phyloP scores from a whole-genome alignment of 2,113 vertebrate species.

The Vombatus ursinus region DNA sequence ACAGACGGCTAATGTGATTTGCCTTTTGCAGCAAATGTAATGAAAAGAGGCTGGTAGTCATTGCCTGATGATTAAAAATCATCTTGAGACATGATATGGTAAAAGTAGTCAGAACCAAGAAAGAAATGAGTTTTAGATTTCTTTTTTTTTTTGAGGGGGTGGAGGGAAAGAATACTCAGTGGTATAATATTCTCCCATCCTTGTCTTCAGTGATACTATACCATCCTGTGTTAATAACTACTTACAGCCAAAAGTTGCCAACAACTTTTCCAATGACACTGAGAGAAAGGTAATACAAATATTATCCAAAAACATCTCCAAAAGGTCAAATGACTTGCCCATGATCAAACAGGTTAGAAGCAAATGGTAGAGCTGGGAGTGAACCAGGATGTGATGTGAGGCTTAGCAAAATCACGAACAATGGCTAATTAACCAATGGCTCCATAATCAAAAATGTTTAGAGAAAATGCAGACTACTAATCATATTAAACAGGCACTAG shows the following conservation, averaged over 20 bases:
- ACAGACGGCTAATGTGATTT: background rate
- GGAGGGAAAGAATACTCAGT: background rate
- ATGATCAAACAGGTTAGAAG: background rate
- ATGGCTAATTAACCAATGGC: background rate
- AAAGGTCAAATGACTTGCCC: background rate
- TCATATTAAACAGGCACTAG: background rate
- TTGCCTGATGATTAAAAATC: background rate
- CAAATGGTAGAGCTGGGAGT: background rate
- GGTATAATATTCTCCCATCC: background rate
- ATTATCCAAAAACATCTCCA: background rate
- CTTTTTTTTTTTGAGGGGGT: background rate
- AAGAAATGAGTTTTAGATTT: background rate
- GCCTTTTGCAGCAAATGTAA: background rate
- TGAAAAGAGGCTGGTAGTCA: fast-evolving
- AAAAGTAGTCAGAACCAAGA: background rate
- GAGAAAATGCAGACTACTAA: background rate
- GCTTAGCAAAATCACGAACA: background rate
- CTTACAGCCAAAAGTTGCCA: background rate
- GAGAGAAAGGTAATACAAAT: background rate
- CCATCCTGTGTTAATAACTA: background rate
- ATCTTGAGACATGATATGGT: background rate
- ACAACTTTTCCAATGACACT: background rate
- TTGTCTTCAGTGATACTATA: background rate
- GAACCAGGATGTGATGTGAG: background rate
- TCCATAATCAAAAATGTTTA: background rate